Evolutionary conservation across 2,888 invertebrate genomes (phyloP), one percentile per base, ranked within the genome.

Genomic region (Pristionchus entomophagus): DNA sequence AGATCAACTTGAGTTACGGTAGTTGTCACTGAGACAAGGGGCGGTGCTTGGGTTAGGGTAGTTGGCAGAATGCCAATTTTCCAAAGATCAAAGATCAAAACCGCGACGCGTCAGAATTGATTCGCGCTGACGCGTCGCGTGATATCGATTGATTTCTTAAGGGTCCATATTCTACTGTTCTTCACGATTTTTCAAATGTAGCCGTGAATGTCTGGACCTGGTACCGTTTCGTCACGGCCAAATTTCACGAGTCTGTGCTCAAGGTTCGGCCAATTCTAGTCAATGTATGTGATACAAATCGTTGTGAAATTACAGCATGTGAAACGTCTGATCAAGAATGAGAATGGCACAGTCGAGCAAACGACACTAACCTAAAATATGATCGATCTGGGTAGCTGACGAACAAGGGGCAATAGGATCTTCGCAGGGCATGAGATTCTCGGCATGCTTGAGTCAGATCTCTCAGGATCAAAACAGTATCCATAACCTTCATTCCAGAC

Each of bases 161-260:
- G 56, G 26, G 26, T 3, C 56, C 26, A 26, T 26, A 5, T 12
- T 56, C n/a, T n/a, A 26, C 26, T 56, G 6, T 8, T 56, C 4
- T 56, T 56, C 26, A 56, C 56, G 3, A 26, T 56, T 14, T 26
- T 56, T 2, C 56, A 56, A 56, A 56, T 56, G 56, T 56, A 56
- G 83, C 83, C 0, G 29, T 59, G 29, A 83, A 83, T 29, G 35
- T 65, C 2, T 83, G 83, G 83, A 83, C 83, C 0, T 83, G 83
- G 83, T 38, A 45, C 2, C 59, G 62, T 0, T 83, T 62, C 29
- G 45, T 38, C n/a, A 10, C 26, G 14, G 59, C 62, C 0, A 83
- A 83, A 17, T 32, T 35, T 10, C 35, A 62, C 41, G 45, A 83
- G 26, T 35, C 77, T 8, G 45, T 29, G 49, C 14, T 49, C 26